These are phyloP conservation scores for Gulo gulo DNA, from an alignment of 2,113 vertebrate genomes.

Conservation along the genomic window DNA sequence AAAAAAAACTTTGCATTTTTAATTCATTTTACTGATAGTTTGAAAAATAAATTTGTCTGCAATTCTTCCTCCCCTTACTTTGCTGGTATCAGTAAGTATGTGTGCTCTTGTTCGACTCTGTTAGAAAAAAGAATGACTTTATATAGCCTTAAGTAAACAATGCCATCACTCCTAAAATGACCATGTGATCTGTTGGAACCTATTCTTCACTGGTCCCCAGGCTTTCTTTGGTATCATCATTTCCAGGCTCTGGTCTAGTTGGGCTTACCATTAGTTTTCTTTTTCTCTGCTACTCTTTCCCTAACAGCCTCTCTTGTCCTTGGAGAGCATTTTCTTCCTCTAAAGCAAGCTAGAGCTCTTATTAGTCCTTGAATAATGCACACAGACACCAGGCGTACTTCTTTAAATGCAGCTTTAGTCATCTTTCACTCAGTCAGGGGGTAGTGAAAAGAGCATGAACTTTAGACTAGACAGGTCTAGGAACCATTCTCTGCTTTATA, in stretches of 20 bases:
- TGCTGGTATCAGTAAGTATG: neutral
- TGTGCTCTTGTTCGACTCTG: fast-evolving
- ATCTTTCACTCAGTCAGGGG: neutral
- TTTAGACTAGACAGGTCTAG: conserved; percentile 58
- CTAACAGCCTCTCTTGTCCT: neutral
- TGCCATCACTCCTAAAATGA: neutral
- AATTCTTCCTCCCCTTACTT: neutral
- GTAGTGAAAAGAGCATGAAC: conserved; percentile 69
- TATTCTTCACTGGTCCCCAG: too few species aligned
- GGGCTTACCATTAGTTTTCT: neutral
- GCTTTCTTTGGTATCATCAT: neutral
- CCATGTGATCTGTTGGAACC: neutral
- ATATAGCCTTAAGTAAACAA: neutral
- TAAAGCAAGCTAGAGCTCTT: neutral
- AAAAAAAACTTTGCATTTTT: neutral
- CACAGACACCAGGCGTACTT: neutral
- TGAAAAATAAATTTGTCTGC: neutral
- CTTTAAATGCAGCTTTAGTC: conserved; percentile 55
- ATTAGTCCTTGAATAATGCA: neutral
- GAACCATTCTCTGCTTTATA: neutral
- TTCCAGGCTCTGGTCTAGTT: neutral
- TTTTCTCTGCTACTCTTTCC: neutral
- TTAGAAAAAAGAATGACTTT: neutral
- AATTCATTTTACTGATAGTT: neutral
- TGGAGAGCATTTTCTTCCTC: neutral